Percentiles rank a stretch among this genome's conserved stretches.
Conservation (phyloP, 2,888 invertebrate species). For the Leptogaster cylindrica region DNA sequence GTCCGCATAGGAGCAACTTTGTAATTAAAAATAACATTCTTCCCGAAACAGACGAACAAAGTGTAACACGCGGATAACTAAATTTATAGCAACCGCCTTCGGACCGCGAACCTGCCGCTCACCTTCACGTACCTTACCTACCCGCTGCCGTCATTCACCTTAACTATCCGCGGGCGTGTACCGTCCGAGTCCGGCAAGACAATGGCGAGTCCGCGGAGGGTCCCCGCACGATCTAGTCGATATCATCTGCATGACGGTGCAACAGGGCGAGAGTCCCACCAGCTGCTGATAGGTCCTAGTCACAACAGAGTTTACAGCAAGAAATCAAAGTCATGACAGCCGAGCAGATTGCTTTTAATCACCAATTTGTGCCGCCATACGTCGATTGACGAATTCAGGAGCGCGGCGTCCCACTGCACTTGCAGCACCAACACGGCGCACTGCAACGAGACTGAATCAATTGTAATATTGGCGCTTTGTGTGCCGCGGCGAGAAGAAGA, state of each 20-base stretch:
- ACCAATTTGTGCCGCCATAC: conserved; percentile 23
- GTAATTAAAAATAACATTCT: conserved; percentile 47
- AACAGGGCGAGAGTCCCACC: conserved; percentile 24
- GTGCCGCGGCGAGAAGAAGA: no score
- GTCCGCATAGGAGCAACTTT: conserved; percentile 41
- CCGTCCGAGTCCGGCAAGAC: conserved; percentile 1
- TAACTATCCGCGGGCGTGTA: conserved; percentile 28
- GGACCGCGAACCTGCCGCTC: background rate
- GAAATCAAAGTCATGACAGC: conserved; percentile 44
- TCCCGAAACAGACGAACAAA: conserved; percentile 44
- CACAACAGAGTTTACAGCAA: conserved; percentile 32
- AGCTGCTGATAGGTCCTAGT: conserved; percentile 41
- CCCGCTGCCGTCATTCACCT: background rate
- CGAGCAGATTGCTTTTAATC: conserved; percentile 25
- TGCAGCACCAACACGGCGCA: no score
- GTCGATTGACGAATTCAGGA: background rate
- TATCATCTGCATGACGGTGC: conserved; percentile 32
- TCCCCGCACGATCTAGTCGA: conserved; percentile 11
- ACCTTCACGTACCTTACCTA: background rate
- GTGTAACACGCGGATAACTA: conserved; percentile 30
- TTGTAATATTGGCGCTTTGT: no score
- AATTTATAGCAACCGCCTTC: conserved; percentile 1
- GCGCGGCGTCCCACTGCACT: conserved; percentile 6
- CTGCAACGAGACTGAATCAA: no score
- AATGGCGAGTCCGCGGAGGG: conserved; percentile 3